phyloP scores from a whole-genome alignment of 2,113 vertebrate species.

The Heptranchias perlo region DNA sequence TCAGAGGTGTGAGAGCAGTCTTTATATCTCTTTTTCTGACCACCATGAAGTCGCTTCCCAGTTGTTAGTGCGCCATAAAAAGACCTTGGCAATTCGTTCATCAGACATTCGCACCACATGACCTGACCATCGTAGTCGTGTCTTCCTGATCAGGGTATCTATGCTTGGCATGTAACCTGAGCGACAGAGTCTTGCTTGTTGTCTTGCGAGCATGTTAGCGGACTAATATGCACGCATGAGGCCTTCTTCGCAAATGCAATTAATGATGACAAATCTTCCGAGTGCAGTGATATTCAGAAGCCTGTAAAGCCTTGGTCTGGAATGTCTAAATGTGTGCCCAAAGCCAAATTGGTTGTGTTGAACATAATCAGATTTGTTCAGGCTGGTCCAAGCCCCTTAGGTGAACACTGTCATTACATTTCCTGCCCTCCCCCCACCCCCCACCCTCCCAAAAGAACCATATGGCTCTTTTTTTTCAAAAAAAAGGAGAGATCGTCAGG shows the following conservation, averaged over 20 bases:
- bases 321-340: conserved; percentile 7
- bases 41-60: background rate
- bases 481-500: background rate
- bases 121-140: background rate
- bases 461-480: background rate
- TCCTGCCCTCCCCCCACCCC: background rate
- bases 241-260: background rate
- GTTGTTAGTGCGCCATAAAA: background rate
- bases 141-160: background rate
- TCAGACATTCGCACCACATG: background rate
- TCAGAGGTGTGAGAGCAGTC: background rate
- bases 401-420: background rate
- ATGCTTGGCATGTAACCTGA: background rate
- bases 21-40: background rate
- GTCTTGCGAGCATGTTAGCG: background rate
- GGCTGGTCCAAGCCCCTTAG: background rate
- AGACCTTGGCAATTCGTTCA: background rate
- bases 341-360: background rate
- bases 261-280: background rate
- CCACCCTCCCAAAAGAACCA: background rate
- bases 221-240: background rate
- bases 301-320: background rate
- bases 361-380: conserved; percentile 19
- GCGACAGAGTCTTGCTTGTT: background rate
- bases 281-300: background rate